phyloP scores from a whole-genome alignment of 2,797 vertebrate genomes.

The Falco novaeseelandiae region DNA sequence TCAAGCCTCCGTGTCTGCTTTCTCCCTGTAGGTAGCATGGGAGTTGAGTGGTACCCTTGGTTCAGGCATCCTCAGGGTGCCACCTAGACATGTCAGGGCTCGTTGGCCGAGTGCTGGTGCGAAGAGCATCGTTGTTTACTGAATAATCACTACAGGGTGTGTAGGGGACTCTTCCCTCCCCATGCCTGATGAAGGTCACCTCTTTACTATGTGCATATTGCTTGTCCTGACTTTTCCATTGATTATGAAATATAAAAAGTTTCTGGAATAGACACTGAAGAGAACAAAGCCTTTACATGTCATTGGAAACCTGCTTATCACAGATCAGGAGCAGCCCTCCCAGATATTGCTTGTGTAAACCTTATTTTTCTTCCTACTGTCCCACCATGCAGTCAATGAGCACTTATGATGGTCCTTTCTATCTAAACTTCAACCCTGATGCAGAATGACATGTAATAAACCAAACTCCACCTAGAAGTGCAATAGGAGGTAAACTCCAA shows the following conservation, averaged over 20 bases:
- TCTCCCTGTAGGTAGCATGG: not conserved
- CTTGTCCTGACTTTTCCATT: not conserved
- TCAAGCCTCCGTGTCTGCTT: not conserved
- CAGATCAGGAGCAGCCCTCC: not conserved
- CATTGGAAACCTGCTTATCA: constrained; percentile 28
- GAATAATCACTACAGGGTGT: fast-evolving
- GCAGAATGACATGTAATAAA: not conserved
- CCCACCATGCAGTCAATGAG: not conserved
- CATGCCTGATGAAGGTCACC: not conserved
- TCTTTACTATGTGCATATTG: not conserved
- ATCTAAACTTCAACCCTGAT: not conserved
- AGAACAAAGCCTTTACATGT: not conserved
- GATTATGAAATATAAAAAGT: not conserved
- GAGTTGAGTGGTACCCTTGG: not conserved
- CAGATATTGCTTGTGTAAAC: not conserved
- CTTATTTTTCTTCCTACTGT: not conserved
- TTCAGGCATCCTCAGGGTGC: not conserved
- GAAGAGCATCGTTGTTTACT: not conserved
- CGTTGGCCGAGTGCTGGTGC: not conserved
- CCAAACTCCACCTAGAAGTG: not conserved
- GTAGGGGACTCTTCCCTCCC: not conserved
- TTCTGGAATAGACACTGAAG: not conserved
- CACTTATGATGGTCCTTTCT: not conserved
- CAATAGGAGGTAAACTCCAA: not conserved
- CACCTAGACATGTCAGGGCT: not conserved